A percentile compares a stretch with the other conserved stretches of the same genome.
These are phyloP conservation scores for Epizoanthus scotinus DNA, from an alignment of 92 coral and sea anemone species.

Conservation along the genomic window DNA sequence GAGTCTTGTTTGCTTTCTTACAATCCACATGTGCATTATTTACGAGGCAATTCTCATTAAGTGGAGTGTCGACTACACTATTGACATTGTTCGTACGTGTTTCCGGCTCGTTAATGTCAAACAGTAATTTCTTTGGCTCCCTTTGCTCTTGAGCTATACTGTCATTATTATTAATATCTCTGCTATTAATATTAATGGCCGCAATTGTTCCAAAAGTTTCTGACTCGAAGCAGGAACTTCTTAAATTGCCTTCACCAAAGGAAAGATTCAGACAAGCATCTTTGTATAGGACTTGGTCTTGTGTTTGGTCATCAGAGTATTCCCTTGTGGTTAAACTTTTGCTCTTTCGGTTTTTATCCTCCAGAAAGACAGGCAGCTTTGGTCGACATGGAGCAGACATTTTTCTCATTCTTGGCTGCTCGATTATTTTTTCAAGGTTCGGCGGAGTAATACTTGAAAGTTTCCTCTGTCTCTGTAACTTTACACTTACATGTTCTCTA, in stretches of 20 bases:
- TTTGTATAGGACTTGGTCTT: not conserved
- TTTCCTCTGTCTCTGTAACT: constrained; percentile 27
- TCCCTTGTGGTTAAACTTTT: constrained; percentile 15
- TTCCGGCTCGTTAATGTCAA: constrained; percentile 35
- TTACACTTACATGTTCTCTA: not conserved
- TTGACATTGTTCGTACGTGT: constrained; percentile 25
- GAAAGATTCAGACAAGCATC: not conserved
- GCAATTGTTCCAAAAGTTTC: not conserved
- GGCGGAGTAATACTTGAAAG: constrained; percentile 17
- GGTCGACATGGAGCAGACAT: constrained; percentile 35
- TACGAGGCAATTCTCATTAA: constrained; percentile 20
- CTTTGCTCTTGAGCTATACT: not conserved
- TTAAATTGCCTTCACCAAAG: not conserved
- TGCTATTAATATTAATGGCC: constrained; percentile 14
- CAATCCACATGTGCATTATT: constrained; percentile 6
- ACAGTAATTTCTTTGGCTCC: constrained; percentile 1
- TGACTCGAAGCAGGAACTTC: not conserved
- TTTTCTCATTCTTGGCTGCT: constrained; percentile 28
- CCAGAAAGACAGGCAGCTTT: not conserved
- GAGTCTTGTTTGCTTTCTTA: constrained; percentile 14
- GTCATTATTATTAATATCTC: constrained; percentile 27
- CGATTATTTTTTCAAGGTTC: constrained; percentile 16
- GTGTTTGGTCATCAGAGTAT: not conserved
- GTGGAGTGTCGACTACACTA: constrained; percentile 20
- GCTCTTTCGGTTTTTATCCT: not conserved